Evolutionary conservation across 2,888 invertebrate genomes (phyloP), one percentile per base, ranked within the genome.

Genomic region (Drosophila mulleri): DNA sequence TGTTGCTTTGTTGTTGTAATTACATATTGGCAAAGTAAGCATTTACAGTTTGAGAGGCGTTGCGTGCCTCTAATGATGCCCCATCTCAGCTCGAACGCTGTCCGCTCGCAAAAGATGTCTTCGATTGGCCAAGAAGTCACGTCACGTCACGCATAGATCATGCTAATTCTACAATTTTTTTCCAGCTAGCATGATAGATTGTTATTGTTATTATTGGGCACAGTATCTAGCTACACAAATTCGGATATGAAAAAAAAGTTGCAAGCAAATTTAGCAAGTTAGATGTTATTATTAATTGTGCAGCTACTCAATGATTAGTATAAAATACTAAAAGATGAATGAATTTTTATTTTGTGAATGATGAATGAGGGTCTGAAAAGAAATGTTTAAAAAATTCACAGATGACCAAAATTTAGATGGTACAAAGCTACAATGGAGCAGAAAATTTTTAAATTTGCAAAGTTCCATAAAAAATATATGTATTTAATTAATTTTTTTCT

Each of bases 11-110:
- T 47, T 70, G 56, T 67, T 77, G 71, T 73, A 78, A 75, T 78
- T 83, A 75, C 79, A 67, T 75, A 77, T 72, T 72, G 69, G 53
- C 76, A 73, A 79, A 79, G 71, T 69, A 82, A 78, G 64, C 80
- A 82, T 84, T 84, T 85, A 84, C 84, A 88, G 84, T 85, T 88
- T 80, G 52, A 67, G 63, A 82, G 69, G 76, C 78, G 69, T 82
- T 88, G 88, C 84, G 85, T 84, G 88, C 65, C 54, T 71, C 64
- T 84, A 84, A 84, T 76, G 85, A 82, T 68, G 67, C 57, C 70
- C 70, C 77, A 84, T 80, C 76, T 79, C 72, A 82, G 82, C 82
- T 29, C 56, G 66, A 78, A 66, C 60, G 18, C 70, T 67, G 18
- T 16, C 50, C 37, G 56, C 48, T 35, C 65, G 60, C 60, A 67